Evolutionary conservation across 2,888 invertebrate species (phyloP), one percentile per base, ranked within the genome.

Genomic region (Strigamia crassipes): DNA sequence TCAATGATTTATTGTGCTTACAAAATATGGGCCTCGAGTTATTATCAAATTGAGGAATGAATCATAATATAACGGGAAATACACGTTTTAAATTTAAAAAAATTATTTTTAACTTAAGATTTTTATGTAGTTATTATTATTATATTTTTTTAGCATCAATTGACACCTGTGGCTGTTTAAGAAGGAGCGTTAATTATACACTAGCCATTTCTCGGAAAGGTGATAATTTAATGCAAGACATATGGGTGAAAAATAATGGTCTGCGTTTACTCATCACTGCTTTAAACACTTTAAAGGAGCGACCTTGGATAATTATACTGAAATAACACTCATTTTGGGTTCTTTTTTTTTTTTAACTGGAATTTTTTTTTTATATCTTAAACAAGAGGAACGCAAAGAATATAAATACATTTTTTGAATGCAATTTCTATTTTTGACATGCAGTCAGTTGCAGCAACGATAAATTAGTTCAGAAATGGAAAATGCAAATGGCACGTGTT

Each of bases 141-240:
- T 41, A 31, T 5, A 31, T 78, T 38, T 27, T n/a, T 23, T 18
- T 15, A 31, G 6, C 21, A 18, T 27, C 61, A 66, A 66, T 66
- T 66, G 61, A 27, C 78, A 78, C 38, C 78, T 78, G 41, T 73
- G 73, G 31, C 73, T 12, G 73, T 73, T 73, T 12, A 73, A 31
- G 73, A 31, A 38, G 78, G 78, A 27, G 78, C 12, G 9, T 41
- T 78, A 78, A 38, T 38, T 38, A 78, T 41, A 78, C 15, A 31
- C 78, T 31, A 78, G 18, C 12, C 10, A 10, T 34, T 78, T 34
- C 41, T 78, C 78, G 31, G 34, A 78, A 38, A 78, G 41, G 78
- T 78, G 78, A 78, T 38, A 66, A 66, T 66, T 66, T 66, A 66
- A 66, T 66, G 21, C 61, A 66, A 66, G 61, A 66, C 61, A 66